phyloP scores from a whole-genome alignment of 2,797 vertebrate species.

The Sternarchorhynchus goeldii region DNA sequence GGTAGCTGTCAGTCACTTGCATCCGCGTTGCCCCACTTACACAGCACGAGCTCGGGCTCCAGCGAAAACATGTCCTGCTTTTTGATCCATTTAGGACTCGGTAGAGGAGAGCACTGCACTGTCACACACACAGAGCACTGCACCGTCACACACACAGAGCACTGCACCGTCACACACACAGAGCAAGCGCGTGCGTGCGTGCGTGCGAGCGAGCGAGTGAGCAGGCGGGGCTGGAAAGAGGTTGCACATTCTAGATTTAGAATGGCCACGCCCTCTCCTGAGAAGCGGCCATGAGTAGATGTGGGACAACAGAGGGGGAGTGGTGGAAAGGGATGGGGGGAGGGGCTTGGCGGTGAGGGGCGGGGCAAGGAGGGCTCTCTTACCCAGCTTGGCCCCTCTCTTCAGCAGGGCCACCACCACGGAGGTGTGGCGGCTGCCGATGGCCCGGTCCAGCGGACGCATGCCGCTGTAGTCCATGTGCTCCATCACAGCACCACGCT shows the following conservation, averaged over 20 bases:
- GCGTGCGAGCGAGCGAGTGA: not conserved
- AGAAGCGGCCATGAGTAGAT: conserved; percentile 45
- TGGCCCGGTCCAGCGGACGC: conserved; percentile 85
- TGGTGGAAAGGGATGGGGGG: conserved; percentile 16
- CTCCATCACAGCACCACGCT: conserved; percentile 90
- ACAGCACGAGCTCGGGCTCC: conserved; percentile 7
- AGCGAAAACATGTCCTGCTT: conserved; percentile 49
- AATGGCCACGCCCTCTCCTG: conserved; percentile 38
- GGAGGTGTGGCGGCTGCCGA: conserved; percentile 89
- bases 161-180: too few species aligned
- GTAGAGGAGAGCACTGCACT: conserved; percentile 39
- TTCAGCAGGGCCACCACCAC: conserved; percentile 90
- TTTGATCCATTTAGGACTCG: conserved; percentile 48
- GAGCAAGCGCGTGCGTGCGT: too few species aligned
- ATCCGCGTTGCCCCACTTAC: conserved; percentile 50
- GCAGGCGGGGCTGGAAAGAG: conserved; percentile 18
- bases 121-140: conserved; percentile 4
- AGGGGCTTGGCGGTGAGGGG: conserved; percentile 16
- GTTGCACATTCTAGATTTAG: conserved; percentile 48
- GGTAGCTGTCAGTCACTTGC: conserved; percentile 38
- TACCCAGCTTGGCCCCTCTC: conserved; percentile 93
- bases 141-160: too few species aligned
- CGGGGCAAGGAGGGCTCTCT: conserved; percentile 34
- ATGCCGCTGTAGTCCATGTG: conserved; percentile 85
- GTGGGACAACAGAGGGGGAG: conserved; percentile 31